These are phyloP conservation scores for Empis stercorea DNA, from an alignment of 2,888 invertebrate genomes.

Conservation along the genomic window DNA sequence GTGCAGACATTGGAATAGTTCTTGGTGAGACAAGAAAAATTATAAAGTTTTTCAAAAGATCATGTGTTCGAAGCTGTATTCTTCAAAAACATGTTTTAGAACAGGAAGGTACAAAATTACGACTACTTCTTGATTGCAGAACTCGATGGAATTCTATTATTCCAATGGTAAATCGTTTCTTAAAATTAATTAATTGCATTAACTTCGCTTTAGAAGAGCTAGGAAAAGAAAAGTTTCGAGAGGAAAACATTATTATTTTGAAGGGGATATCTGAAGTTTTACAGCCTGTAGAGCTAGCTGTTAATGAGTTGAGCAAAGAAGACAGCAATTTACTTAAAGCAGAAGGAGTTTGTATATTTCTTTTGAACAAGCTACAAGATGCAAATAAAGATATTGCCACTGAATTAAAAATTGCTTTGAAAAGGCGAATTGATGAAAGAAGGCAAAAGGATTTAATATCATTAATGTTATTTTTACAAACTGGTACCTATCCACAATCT, in stretches of 20 bases:
- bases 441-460: neutral
- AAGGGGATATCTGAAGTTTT: constrained; percentile 4
- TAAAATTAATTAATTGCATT: neutral
- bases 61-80: constrained; percentile 6
- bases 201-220: neutral
- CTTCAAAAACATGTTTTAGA: constrained; percentile 7
- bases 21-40: too few species aligned
- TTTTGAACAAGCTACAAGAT: constrained; percentile 11
- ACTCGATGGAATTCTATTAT: constrained; percentile 11
- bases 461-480: constrained; percentile 1
- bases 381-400: constrained; percentile 8
- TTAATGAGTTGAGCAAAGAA: constrained; percentile 1
- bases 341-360: constrained; percentile 11
- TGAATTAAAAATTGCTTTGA: constrained; percentile 5
- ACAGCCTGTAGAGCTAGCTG: constrained; percentile 6
- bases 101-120: constrained; percentile 6
- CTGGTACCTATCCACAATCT: neutral
- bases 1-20: too few species aligned
- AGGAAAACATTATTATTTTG: neutral
- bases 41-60: constrained; percentile 7
- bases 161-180: constrained; percentile 1
- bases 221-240: neutral
- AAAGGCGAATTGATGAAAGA: constrained; percentile 1
- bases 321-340: constrained; percentile 10
- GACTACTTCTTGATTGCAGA: constrained; percentile 11